Conservation (phyloP, 1,140 invertebrate genomes). For the Apis cerana region DNA sequence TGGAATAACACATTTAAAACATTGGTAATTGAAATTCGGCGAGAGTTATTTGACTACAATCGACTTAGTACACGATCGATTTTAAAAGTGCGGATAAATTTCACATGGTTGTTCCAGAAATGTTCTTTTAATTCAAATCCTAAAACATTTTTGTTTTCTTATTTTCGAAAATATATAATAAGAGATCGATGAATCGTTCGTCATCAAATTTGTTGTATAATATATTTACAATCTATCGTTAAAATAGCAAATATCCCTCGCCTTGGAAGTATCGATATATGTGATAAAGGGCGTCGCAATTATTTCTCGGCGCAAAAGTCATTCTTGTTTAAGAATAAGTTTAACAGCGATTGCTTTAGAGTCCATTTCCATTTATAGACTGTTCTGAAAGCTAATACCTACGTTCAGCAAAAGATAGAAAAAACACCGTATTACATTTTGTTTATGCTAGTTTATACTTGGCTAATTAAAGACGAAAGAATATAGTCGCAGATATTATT, state of each 20-base stretch:
- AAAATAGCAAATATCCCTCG: slow-evolving; percentile 58
- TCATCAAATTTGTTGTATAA: slow-evolving; percentile 55
- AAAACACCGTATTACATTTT: slow-evolving; percentile 52
- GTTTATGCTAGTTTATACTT: slow-evolving; percentile 47
- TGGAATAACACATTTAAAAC: slow-evolving; percentile 64
- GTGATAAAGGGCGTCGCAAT: slow-evolving; percentile 10
- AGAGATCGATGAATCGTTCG: slow-evolving; percentile 44
- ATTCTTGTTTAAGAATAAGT: slow-evolving; percentile 43
- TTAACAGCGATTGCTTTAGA: slow-evolving; percentile 59
- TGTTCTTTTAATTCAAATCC: slow-evolving; percentile 19
- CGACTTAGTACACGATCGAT: slow-evolving; percentile 32
- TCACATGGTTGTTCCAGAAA: slow-evolving; percentile 25
- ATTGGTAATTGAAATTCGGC: slow-evolving; percentile 66
- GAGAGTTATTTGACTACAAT: slow-evolving; percentile 67
- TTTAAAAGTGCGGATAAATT: slow-evolving; percentile 28
- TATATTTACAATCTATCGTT: slow-evolving; percentile 50
- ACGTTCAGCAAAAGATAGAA: slow-evolving; percentile 63
- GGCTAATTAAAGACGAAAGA: slow-evolving; percentile 40
- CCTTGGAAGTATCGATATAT: slow-evolving; percentile 55
- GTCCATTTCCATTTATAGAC: slow-evolving; percentile 50
- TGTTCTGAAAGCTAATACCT: slow-evolving; percentile 56
- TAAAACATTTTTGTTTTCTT: neutral
- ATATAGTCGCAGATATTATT: slow-evolving; percentile 40
- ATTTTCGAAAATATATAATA: slow-evolving; percentile 48
- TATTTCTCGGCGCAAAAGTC: slow-evolving; percentile 18